Conservation (phyloP, 2,113 vertebrate species). For the Camelus bactrianus region DNA sequence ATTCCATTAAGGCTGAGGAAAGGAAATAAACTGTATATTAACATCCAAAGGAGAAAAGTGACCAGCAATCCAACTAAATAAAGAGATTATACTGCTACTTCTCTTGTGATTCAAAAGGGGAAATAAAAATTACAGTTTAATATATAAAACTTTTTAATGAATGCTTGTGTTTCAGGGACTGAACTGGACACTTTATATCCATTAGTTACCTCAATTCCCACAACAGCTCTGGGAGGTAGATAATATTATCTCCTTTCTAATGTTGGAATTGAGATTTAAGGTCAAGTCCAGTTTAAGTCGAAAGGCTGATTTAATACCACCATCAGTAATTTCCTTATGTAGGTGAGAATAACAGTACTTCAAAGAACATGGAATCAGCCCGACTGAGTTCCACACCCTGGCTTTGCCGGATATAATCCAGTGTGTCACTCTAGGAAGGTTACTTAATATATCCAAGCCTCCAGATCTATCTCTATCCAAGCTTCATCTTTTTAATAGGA, state of each 20-base stretch:
- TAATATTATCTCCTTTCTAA: background rate
- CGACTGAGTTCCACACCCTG: background rate
- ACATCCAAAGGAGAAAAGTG: conserved; percentile 1
- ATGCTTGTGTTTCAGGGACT: background rate
- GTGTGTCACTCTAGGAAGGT: background rate
- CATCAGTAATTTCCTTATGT: background rate
- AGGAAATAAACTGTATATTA: background rate
- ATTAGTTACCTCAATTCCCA: background rate
- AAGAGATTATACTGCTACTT: background rate
- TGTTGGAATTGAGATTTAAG: background rate
- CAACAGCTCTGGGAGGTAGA: background rate
- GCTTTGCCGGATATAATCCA: background rate
- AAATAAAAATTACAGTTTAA: background rate
- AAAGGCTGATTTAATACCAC: background rate
- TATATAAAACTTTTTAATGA: background rate
- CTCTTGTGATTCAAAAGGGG: background rate
- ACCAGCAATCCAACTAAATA: background rate
- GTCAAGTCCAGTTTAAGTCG: background rate
- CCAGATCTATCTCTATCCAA: background rate
- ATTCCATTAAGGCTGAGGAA: background rate
- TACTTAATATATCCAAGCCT: background rate
- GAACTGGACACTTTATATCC: background rate
- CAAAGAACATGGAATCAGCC: background rate
- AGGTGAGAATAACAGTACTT: background rate
- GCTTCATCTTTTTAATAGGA: background rate